Conservation (phyloP, 2,797 vertebrate genomes). For the Columba guinea region DNA sequence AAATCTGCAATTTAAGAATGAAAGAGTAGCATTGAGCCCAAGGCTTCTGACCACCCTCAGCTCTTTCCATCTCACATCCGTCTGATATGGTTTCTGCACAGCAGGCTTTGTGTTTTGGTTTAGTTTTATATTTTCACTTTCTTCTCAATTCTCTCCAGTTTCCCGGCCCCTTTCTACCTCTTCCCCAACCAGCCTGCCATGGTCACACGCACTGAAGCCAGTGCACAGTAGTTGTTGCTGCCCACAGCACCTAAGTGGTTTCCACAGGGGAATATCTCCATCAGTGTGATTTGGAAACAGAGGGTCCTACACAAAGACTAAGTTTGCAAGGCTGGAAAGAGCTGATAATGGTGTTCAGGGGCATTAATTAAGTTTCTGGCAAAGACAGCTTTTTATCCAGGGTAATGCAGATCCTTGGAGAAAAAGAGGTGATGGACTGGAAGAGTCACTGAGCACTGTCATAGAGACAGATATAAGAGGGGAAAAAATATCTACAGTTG, state of each 20-base stretch:
- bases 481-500: not conserved
- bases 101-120: not conserved
- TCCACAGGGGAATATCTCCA: not conserved
- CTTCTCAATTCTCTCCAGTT: not conserved
- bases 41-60: not conserved
- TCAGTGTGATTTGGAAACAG: not conserved
- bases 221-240: fast-evolving
- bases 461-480: not conserved
- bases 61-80: not conserved
- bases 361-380: slow-evolving; percentile 1
- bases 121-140: not conserved
- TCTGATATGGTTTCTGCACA: not conserved
- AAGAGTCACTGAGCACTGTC: not conserved
- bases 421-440: not conserved
- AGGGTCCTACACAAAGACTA: not conserved
- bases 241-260: not conserved
- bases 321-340: not conserved
- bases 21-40: not conserved
- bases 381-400: not conserved
- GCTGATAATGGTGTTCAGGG: not conserved
- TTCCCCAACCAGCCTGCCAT: not conserved
- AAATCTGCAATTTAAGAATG: slow-evolving; percentile 1
- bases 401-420: not conserved
- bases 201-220: not conserved
- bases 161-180: not conserved